Evolutionary conservation across 2,797 vertebrate species (phyloP), one percentile per base, ranked within the genome.

Genomic region (Hippoglossus hippoglossus): DNA sequence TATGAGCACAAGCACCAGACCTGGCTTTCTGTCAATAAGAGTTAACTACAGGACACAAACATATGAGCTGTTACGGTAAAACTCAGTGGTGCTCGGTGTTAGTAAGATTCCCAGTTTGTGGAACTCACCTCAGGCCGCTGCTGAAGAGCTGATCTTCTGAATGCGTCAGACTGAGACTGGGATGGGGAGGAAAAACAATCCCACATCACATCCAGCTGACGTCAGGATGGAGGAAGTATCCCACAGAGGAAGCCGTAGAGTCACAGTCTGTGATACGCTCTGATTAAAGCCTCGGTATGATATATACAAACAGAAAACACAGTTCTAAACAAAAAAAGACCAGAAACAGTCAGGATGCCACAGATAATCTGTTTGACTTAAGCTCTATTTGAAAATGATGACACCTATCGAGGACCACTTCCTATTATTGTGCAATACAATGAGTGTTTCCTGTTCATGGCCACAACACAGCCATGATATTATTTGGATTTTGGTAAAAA

Each of bases 181-280:
- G 79, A 19, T 19, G 78, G 77, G 88, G 78, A 78, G 87, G 75
- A 62, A 85, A 90, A 88, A 72, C 1, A 56, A 51, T 66, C 64
- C 22, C 75, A 77, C 73, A 75, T 57, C 77, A 80, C 67, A 76
- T 84, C 72, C 75, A 87, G 82, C 79, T 89, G 88, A 92, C 89
- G 90, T 92, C 90, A 92, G 77, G 58, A 71, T 71, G 80, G 75
- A 87, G 89, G 87, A 86, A 72, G 90, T 71, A 59, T 87, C 70
- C 75, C 57, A 63, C 19, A 75, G 64, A 72, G 66, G 44, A 84
- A 77, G 73, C 72, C 73, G 56, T 22, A 61, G 12, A 63, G 50
- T 87, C 24, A 52, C 46, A 67, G 47, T 49, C 47, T 60, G 24
- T 71, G 39, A 52, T 62, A 31, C 28, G 63, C n/a, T 21, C n/a